phyloP scores from a whole-genome alignment of 2,113 vertebrate species.

The Callochromis pleurospilus region DNA sequence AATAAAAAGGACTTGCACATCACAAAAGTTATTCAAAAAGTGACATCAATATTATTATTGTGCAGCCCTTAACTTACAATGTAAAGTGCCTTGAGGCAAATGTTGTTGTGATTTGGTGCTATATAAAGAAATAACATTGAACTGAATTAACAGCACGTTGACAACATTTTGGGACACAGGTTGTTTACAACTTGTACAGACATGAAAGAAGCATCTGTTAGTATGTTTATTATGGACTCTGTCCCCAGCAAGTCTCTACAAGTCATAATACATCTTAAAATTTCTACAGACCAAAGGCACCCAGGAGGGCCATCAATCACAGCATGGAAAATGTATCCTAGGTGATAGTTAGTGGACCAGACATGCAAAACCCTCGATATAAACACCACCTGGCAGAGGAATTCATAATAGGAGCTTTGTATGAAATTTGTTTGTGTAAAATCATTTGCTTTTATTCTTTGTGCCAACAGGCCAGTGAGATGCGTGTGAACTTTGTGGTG shows the following conservation, averaged over 20 bases:
- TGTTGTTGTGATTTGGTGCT: not conserved
- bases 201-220: not conserved
- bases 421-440: not conserved
- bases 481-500: conserved; percentile 86
- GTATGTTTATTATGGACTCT: not conserved
- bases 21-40: not conserved
- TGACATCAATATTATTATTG: not conserved
- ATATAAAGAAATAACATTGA: not conserved
- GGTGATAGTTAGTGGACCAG: not conserved
- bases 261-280: not conserved
- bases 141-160: not conserved
- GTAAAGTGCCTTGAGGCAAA: not conserved
- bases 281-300: not conserved
- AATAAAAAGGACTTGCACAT: not conserved
- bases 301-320: not conserved
- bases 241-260: not conserved
- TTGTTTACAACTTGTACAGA: not conserved
- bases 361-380: not conserved
- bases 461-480: conserved; percentile 77
- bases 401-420: not conserved
- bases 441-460: not conserved
- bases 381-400: not conserved
- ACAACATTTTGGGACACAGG: not conserved
- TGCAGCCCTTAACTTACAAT: not conserved
- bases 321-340: not conserved